Evolutionary conservation across 2,888 invertebrate species (phyloP).

Genomic region (Choreutis nemorana): DNA sequence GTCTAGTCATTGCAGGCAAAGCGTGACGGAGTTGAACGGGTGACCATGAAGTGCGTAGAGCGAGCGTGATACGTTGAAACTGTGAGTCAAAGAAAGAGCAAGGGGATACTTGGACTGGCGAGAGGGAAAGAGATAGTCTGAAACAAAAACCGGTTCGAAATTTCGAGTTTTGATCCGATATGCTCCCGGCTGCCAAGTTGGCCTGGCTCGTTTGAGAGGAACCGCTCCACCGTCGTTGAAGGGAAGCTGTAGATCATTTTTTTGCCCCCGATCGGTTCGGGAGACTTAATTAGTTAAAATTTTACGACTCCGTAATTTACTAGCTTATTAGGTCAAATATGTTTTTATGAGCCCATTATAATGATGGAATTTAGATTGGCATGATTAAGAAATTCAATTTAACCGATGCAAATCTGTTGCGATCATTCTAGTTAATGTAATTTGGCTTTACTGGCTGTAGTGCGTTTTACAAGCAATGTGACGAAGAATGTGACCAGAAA

Average conservation of each 20-base stretch:
- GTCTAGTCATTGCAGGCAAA: conserved; percentile 51
- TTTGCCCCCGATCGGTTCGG: conserved; percentile 22
- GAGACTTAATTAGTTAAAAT: conserved; percentile 19
- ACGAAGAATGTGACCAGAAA: too few species aligned
- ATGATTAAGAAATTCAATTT: too few species aligned
- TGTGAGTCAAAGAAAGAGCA: conserved; percentile 57
- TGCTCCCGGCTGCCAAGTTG: conserved; percentile 57
- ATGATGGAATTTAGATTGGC: too few species aligned
- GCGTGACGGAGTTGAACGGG: conserved; percentile 61
- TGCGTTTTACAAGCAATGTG: too few species aligned
- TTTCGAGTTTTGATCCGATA: conserved; percentile 66
- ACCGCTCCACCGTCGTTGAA: conserved; percentile 30
- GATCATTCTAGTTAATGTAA: too few species aligned
- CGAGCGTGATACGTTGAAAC: conserved; percentile 61
- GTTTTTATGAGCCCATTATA: too few species aligned
- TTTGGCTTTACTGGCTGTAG: too few species aligned
- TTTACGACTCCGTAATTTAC: conserved; percentile 6
- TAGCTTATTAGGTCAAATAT: background rate
- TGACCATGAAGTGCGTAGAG: conserved; percentile 64
- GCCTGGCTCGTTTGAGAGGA: conserved; percentile 41
- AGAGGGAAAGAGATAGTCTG: conserved; percentile 39
- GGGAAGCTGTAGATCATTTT: conserved; percentile 33
- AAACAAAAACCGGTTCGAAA: conserved; percentile 56
- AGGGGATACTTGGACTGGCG: conserved; percentile 28
- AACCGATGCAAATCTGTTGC: too few species aligned